phyloP scores from a whole-genome alignment of 2,113 vertebrate species.

The Cettia cetti region DNA sequence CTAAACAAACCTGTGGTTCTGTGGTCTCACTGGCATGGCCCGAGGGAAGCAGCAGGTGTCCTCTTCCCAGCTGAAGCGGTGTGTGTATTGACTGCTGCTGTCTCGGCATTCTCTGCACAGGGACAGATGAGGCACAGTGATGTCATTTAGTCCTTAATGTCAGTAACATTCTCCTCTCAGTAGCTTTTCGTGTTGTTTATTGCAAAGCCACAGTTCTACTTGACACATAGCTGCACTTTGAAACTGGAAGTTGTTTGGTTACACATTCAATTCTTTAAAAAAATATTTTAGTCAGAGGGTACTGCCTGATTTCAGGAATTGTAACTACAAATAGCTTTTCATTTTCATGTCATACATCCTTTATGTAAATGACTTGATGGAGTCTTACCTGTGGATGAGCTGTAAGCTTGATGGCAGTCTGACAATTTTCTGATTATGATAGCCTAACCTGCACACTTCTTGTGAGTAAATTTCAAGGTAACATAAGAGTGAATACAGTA shows the following conservation, averaged over 20 bases:
- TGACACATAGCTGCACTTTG: background rate
- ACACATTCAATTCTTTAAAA: background rate
- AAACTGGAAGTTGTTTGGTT: background rate
- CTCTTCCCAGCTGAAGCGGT: background rate
- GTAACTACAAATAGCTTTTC: background rate
- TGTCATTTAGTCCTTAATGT: background rate
- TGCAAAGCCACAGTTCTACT: background rate
- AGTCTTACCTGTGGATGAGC: background rate
- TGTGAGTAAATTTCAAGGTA: background rate
- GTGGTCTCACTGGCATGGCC: background rate
- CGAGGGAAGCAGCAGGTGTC: accelerated
- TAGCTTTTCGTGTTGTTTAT: background rate
- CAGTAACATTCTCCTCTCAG: background rate
- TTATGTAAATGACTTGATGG: background rate
- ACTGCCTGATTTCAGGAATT: background rate
- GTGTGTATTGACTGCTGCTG: background rate
- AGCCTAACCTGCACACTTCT: background rate
- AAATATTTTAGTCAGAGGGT: background rate
- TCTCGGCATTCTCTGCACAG: background rate
- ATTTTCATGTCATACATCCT: background rate
- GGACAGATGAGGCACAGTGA: background rate
- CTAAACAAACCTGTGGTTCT: accelerated
- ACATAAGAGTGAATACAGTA: background rate
- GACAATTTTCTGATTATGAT: background rate
- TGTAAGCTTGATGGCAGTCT: background rate